Percentiles rank a stretch among this genome's conserved stretches.
Conservation (phyloP, 2,113 vertebrate genomes). For the Orycteropus afer region DNA sequence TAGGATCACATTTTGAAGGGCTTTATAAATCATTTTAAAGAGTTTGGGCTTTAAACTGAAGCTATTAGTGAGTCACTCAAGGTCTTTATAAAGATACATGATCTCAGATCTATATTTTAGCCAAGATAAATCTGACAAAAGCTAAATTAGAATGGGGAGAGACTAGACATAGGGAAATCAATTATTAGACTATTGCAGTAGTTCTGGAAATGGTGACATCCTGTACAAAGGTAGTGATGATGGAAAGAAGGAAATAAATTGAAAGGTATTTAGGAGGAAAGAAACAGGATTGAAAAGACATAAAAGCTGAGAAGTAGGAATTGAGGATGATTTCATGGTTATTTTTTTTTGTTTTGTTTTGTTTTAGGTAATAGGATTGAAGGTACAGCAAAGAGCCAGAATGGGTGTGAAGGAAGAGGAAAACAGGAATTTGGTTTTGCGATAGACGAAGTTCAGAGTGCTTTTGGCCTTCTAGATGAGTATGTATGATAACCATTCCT, state of each 20-base stretch:
- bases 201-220: background rate
- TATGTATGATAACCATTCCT: background rate
- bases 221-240: constrained; percentile 1
- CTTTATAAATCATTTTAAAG: constrained; percentile 52
- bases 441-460: background rate
- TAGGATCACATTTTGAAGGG: constrained; percentile 19
- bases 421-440: background rate
- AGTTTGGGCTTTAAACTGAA: constrained; percentile 36
- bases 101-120: constrained; percentile 45
- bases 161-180: constrained; percentile 26
- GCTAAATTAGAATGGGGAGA: constrained; percentile 20
- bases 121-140: constrained; percentile 46
- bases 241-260: constrained; percentile 7
- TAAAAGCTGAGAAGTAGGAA: background rate
- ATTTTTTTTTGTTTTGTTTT: no score
- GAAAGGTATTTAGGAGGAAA: background rate
- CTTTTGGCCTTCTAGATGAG: background rate
- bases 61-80: constrained; percentile 44
- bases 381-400: background rate
- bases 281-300: background rate
- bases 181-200: background rate
- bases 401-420: background rate
- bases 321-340: background rate
- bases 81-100: constrained; percentile 28
- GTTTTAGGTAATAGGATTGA: background rate